Evolutionary conservation across 2,888 invertebrate genomes (phyloP), one percentile per base, ranked within the genome.

Genomic region (Resseliella maxima): DNA sequence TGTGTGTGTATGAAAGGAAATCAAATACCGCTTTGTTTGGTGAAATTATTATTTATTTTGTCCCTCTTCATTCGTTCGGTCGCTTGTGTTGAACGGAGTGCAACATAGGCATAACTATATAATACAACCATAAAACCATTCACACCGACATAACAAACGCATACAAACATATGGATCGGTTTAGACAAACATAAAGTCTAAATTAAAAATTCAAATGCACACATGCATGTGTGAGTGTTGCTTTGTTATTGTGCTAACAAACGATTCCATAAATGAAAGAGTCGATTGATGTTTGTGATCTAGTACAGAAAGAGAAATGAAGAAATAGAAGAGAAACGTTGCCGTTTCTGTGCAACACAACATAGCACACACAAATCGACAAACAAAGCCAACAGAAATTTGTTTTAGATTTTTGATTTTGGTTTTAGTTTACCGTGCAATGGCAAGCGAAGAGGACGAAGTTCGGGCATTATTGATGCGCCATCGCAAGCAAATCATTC

Each of bases 381-480:
- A 12, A 24, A 72, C 72, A 72, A 72, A 72, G 72, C 72, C 72
- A 72, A 72, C 27, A 72, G 10, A 72, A 15, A 31, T 72, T 27
- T 83, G 83, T 35, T 81, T 83, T 38, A 35, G 83, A n/a, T n/a
- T n/a, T n/a, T n/a, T n/a, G n/a, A n/a, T n/a, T n/a, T 81, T 81
- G 81, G 31, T 36, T 85, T 85, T 85, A 85, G 85, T 85, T 85
- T 31, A 38, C 46, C 36, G 38, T 64, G 36, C 35, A 64, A 86
- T 85, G 85, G 81, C 85, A 72, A 86, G 85, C 85, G 91, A 91
- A 88, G 90, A 90, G 88, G 91, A 91, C 87, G 91, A 91, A 88
- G 94, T 94, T 88, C 93, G 93, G 90, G 93, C 93, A 88, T 92
- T 94, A 88, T 91, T 94, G 87, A 92, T 92, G 88, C 93, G 94